These are phyloP conservation scores for Orthosia cruda DNA, from an alignment of 2,888 invertebrate genomes.

Conservation along the genomic window DNA sequence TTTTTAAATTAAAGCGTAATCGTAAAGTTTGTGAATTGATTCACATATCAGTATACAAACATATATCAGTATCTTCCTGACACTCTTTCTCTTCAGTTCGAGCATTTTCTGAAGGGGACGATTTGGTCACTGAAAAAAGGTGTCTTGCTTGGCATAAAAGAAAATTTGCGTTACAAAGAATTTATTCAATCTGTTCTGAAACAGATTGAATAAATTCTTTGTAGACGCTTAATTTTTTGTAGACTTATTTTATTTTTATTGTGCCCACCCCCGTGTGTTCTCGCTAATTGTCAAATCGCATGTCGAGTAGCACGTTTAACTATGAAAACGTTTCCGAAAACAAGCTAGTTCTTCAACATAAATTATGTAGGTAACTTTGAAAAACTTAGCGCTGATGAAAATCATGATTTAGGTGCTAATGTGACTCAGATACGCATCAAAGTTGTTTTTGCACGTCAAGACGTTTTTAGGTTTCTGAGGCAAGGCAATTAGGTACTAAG, in stretches of 20 bases:
- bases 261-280: constrained; percentile 69
- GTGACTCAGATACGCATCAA: constrained; percentile 76
- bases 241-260: constrained; percentile 75
- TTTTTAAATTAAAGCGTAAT: not conserved
- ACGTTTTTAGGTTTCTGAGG: constrained; percentile 56
- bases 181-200: constrained; percentile 66
- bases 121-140: constrained; percentile 2
- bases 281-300: constrained; percentile 85
- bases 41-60: no score
- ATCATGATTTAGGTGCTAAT: constrained; percentile 78
- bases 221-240: constrained; percentile 66
- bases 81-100: not conserved
- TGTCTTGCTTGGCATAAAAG: constrained; percentile 16
- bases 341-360: constrained; percentile 83
- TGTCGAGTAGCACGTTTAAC: constrained; percentile 81
- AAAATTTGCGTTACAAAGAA: constrained; percentile 40
- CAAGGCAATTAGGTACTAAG: constrained; percentile 37
- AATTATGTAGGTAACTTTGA: constrained; percentile 78
- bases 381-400: constrained; percentile 72
- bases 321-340: constrained; percentile 88
- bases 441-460: constrained; percentile 62
- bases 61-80: no score
- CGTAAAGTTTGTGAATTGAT: not conserved
- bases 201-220: no score
- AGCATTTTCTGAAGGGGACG: constrained; percentile 1